Percentiles rank a stretch among this genome's conserved stretches.
phyloP scores from a whole-genome alignment of 2,797 vertebrate species.

The Lophotriccus pileatus region DNA sequence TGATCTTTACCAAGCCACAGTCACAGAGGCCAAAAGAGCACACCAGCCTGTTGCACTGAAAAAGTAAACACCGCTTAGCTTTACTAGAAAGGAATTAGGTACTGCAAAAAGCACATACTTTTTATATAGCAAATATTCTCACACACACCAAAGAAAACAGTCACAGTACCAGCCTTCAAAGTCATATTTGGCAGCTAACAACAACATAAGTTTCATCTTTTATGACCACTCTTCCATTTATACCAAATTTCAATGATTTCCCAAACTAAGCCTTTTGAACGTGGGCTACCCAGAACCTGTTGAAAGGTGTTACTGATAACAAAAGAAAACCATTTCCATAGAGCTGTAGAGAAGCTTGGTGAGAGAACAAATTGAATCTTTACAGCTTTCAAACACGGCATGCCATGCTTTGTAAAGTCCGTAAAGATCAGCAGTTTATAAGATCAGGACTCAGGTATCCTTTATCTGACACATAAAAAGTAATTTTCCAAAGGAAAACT shows the following conservation, averaged over 20 bases:
- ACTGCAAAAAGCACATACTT: not conserved
- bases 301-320: not conserved
- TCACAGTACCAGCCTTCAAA: not conserved
- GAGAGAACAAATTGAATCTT: not conserved
- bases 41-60: not conserved
- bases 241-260: not conserved
- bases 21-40: not conserved
- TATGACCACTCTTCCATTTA: not conserved
- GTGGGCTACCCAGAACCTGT: not conserved
- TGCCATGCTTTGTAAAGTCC: rapidly evolving
- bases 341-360: not conserved
- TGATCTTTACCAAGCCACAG: not conserved
- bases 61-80: not conserved
- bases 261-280: not conserved
- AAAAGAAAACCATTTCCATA: not conserved
- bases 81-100: not conserved
- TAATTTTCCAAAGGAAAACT: not conserved
- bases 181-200: not conserved
- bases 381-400: not conserved
- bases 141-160: not conserved
- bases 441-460: not conserved
- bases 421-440: not conserved
- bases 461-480: not conserved
- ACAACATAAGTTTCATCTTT: not conserved
- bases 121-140: not conserved